These are phyloP conservation scores for Cynaeus angustus DNA, from an alignment of 2,888 invertebrate species.

Conservation along the genomic window DNA sequence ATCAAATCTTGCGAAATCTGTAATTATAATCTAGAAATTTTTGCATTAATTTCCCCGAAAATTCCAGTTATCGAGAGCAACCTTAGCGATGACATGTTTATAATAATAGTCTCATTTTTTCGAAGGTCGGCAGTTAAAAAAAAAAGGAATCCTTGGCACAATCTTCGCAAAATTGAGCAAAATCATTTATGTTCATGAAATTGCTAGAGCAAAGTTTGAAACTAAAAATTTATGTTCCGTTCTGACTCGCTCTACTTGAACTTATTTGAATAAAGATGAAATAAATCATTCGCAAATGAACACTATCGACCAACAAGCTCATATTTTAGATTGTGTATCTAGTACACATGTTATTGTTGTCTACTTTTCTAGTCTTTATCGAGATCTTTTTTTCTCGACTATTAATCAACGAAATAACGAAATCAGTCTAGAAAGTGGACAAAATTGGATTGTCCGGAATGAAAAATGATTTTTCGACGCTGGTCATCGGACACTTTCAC, in stretches of 20 bases:
- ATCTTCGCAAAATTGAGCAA: not conserved
- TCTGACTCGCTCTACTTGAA: slow-evolving; percentile 26
- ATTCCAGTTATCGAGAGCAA: too few species aligned
- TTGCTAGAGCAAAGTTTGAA: too few species aligned
- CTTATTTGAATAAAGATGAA: slow-evolving; percentile 40
- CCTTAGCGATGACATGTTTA: too few species aligned
- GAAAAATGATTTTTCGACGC: slow-evolving; percentile 35
- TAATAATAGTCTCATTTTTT: too few species aligned
- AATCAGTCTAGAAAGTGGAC: slow-evolving; percentile 28
- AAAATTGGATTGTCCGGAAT: slow-evolving; percentile 15
- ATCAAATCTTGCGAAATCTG: too few species aligned
- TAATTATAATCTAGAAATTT: too few species aligned
- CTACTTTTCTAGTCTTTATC: slow-evolving; percentile 46
- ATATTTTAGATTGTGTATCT: slow-evolving; percentile 58
- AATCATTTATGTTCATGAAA: too few species aligned
- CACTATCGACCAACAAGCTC: slow-evolving; percentile 51
- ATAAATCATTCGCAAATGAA: slow-evolving; percentile 53
- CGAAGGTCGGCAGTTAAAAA: too few species aligned
- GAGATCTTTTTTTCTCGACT: slow-evolving; percentile 9
- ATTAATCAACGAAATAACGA: slow-evolving; percentile 30
- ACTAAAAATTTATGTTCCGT: slow-evolving; percentile 26
- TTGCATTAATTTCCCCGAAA: too few species aligned
- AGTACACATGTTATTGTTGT: slow-evolving; percentile 59
- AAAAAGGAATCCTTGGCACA: too few species aligned
- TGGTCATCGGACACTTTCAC: slow-evolving; percentile 30